Evolutionary conservation across 1,140 invertebrate species (phyloP).

Genomic region (Apis cerana): DNA sequence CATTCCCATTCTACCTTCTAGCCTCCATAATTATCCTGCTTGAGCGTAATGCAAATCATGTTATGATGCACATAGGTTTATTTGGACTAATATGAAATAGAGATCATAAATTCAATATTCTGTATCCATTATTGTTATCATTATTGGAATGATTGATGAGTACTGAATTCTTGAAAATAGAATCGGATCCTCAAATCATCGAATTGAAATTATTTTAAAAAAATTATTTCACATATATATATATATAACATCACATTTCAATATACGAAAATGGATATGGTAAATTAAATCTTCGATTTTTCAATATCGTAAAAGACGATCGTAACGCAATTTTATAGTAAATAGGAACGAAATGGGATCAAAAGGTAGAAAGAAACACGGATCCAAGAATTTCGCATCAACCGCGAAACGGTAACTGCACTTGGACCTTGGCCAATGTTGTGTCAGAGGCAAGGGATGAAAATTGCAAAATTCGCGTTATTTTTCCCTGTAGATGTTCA

Average conservation of each 20-base stretch:
- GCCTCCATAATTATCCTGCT: neutral
- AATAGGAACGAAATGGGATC: neutral
- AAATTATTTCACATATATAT: too few species aligned
- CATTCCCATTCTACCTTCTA: neutral
- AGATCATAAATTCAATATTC: too few species aligned
- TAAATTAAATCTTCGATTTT: slow-evolving; percentile 1
- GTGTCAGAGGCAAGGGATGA: neutral
- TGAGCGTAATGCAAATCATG: neutral
- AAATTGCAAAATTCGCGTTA: slow-evolving; percentile 18
- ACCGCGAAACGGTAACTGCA: neutral
- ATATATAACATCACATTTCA: too few species aligned
- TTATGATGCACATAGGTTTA: too few species aligned
- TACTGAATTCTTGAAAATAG: neutral
- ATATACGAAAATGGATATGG: too few species aligned
- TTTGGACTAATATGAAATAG: too few species aligned
- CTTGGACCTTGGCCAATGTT: neutral
- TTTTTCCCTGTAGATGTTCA: slow-evolving; percentile 1
- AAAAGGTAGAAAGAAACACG: neutral
- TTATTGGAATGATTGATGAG: too few species aligned
- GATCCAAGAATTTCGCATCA: slow-evolving; percentile 8
- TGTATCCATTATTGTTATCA: too few species aligned
- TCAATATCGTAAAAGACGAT: neutral
- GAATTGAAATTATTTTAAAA: too few species aligned
- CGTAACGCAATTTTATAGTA: neutral
- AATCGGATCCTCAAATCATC: neutral